Base-by-base conservation (phyloP, 2,888 invertebrate genomes). In the Yponomeuta cagnagella region DNA sequence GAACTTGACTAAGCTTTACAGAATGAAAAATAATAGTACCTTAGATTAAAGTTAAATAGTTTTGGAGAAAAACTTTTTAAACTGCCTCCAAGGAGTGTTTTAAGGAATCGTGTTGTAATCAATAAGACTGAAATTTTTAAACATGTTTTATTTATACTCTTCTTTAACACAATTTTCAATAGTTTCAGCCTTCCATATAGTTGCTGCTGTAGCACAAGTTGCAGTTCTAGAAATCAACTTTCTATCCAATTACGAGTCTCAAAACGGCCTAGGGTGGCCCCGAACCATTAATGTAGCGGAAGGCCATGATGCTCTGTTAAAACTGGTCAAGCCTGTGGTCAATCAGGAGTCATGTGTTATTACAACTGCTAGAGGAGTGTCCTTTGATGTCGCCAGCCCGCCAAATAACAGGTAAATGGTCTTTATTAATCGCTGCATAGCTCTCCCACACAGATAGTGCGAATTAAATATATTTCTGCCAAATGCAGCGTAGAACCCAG, bases 201-300 rank as follows among this genome's bases (percentile, higher is more conserved):
- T 15, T 5, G 15, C 52, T 12, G 8, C 15, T 15, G 15, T 58
- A 58, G 52, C 52, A 15, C 52, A 52, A 12, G 0, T 52, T 12
- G 52, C 52, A 12, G 52, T 10, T 23, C 4, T 64, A 4, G 9
- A 30, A n/a, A 23, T 64, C 4, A 10, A 64, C 8, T 66, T 67
- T 1, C n/a, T 67, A n/a, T 67, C 37, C 37, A 4, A 2, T 43
- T 37, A 78, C 33, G 78, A 79, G 33, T 83, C 89, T 80, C 88
- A 88, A 72, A 79, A 80, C 63, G 91, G 91, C 0, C 74, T 87
- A 52, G 90, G 89, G 2, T 88, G 87, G 88, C 91, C 91, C 0
- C 74, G 80, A 10, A 65, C 74, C 4, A 76, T 92, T 30, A 72
- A 79, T 10, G 85, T 90, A 1, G 79, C 79, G 0, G 78, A 78